Percentiles rank a stretch among this genome's conserved stretches.
Evolutionary conservation across 1,140 invertebrate species (phyloP).

Genomic region (Aplysia californica): DNA sequence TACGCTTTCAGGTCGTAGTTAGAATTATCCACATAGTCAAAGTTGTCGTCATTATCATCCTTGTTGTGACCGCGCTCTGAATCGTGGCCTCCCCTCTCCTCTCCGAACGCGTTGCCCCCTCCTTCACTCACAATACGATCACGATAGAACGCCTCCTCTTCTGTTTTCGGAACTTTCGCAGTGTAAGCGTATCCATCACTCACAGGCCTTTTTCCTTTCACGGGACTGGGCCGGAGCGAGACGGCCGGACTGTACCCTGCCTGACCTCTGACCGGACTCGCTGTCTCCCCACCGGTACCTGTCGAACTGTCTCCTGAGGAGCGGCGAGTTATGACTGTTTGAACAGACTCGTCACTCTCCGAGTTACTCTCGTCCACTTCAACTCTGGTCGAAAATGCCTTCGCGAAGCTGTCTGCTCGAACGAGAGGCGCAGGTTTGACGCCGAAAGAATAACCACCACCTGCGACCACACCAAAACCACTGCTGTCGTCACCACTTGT

Average conservation of each 20-base stretch:
- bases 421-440: no score
- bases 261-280: no score
- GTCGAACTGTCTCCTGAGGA: not conserved
- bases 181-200: conserved; percentile 16
- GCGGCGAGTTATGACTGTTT: conserved; percentile 18
- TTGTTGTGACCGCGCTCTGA: not conserved
- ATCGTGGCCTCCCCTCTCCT: not conserved
- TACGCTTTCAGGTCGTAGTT: conserved; percentile 8
- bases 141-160: conserved; percentile 15
- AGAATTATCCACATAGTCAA: no score
- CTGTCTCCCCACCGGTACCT: no score
- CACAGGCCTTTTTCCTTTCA: conserved; percentile 4
- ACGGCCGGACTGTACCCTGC: not conserved
- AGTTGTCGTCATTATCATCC: no score
- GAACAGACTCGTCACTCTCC: conserved; percentile 32
- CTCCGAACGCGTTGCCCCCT: conserved; percentile 14
- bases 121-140: conserved; percentile 24
- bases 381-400: not conserved
- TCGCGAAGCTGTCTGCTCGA: not conserved
- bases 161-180: conserved; percentile 1
- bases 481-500: no score
- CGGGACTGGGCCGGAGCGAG: conserved; percentile 1
- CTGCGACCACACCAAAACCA: no score
- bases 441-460: no score
- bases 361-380: conserved; percentile 34